phyloP scores from a whole-genome alignment of 1,140 invertebrate genomes.

The Olivierus martensii region DNA sequence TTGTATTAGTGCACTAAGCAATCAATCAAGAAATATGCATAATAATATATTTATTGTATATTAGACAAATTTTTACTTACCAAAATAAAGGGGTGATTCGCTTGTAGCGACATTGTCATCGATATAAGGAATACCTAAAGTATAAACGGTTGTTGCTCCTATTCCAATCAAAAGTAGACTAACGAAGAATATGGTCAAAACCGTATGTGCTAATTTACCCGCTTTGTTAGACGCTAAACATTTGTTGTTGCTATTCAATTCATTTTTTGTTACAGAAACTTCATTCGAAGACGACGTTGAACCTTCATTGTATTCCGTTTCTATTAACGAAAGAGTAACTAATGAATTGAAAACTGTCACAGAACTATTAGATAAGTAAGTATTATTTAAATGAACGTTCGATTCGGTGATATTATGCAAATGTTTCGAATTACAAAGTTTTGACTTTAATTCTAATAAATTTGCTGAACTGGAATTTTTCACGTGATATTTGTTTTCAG shows the following conservation, averaged over 20 bases:
- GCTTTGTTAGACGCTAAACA: neutral
- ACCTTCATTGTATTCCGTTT: neutral
- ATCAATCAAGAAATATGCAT: too few relatives aligned
- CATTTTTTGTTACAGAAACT: neutral
- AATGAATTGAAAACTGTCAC: too few relatives aligned
- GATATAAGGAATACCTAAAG: constrained; percentile 84
- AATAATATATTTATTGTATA: too few relatives aligned
- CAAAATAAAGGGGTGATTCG: constrained; percentile 86
- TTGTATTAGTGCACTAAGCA: too few relatives aligned
- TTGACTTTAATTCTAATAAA: constrained; percentile 8
- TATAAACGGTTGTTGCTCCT: constrained; percentile 82
- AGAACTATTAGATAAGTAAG: too few relatives aligned
- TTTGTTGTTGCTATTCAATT: neutral
- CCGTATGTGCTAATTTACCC: constrained; percentile 14
- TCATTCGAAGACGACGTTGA: neutral
- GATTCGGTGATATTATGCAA: too few relatives aligned
- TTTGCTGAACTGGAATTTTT: constrained; percentile 7
- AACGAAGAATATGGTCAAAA: constrained; percentile 66
- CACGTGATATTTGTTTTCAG: neutral
- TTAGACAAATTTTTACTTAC: constrained; percentile 46
- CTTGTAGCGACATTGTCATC: constrained; percentile 84
- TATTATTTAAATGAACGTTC: too few relatives aligned
- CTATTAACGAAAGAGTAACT: too few relatives aligned
- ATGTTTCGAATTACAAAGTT: constrained; percentile 8
- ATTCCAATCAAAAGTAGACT: constrained; percentile 78